A percentile compares a stretch with the other conserved stretches of the same genome.
Conservation (phyloP, 2,888 invertebrate genomes). For the Drosophila macrospina region DNA sequence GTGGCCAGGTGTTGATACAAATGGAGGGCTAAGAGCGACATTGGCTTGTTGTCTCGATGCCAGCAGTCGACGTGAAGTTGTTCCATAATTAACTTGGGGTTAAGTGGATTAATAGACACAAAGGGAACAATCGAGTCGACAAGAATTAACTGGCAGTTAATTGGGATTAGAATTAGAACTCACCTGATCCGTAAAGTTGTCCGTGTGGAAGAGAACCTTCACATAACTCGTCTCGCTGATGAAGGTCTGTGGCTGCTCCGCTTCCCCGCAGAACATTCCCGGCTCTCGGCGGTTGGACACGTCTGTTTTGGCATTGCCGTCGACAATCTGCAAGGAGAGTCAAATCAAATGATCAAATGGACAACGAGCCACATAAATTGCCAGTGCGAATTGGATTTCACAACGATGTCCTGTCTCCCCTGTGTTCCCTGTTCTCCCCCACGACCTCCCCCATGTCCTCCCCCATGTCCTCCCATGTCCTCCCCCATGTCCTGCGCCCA, state of each 20-base stretch:
- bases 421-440: too few relatives aligned
- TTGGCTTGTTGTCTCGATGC: constrained; percentile 2
- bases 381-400: constrained; percentile 36
- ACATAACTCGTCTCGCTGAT: constrained; percentile 97
- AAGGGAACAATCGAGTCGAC: background rate
- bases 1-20: constrained; percentile 38
- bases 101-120: constrained; percentile 2
- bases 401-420: constrained; percentile 16
- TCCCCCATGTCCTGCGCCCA: constrained; percentile 24
- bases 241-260: constrained; percentile 96
- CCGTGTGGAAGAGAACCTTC: constrained; percentile 95
- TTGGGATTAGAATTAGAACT: constrained; percentile 33
- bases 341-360: constrained; percentile 48
- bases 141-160: constrained; percentile 2
- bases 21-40: constrained; percentile 11
- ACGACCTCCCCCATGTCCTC: too few relatives aligned
- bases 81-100: constrained; percentile 3
- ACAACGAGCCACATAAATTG: constrained; percentile 42
- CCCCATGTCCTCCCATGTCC: too few relatives aligned
- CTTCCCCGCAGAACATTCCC: constrained; percentile 96
- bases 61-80: background rate
- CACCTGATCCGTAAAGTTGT: constrained; percentile 95
- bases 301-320: constrained; percentile 95
- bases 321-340: constrained; percentile 90
- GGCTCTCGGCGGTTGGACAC: constrained; percentile 95